Evolutionary conservation across 2,113 vertebrate genomes (phyloP).

Genomic region (Condylura cristata): DNA sequence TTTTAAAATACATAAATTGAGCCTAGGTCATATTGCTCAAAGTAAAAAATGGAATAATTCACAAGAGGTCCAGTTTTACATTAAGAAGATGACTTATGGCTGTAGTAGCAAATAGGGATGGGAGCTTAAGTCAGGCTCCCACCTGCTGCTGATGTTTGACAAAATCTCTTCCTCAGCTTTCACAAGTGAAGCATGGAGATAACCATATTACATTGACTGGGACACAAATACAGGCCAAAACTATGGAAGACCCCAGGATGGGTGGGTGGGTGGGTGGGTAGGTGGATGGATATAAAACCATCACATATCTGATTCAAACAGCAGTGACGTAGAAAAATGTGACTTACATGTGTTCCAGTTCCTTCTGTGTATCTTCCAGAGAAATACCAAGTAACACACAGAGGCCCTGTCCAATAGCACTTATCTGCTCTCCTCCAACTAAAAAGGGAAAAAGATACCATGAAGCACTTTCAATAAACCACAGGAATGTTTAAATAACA

Average conservation of each 20-base stretch:
- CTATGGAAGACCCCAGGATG: background rate
- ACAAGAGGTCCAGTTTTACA: background rate
- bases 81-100: background rate
- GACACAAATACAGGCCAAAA: background rate
- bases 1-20: background rate
- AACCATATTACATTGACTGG: background rate
- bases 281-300: background rate
- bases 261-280: background rate
- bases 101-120: background rate
- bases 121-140: background rate
- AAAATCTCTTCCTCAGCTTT: background rate
- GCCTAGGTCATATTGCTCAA: background rate
- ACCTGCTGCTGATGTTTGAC: background rate
- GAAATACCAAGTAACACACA: slow-evolving; percentile 97
- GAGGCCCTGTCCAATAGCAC: slow-evolving; percentile 94
- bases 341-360: slow-evolving; percentile 97
- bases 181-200: background rate
- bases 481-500: background rate
- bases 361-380: slow-evolving; percentile 94
- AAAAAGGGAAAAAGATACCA: background rate
- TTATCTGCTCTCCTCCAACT: slow-evolving; percentile 95
- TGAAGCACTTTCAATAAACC: background rate
- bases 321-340: background rate
- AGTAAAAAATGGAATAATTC: slow-evolving; percentile 34
- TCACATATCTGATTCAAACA: background rate